These are phyloP conservation scores for Ganaspis brasiliensis DNA, from an alignment of 2,888 invertebrate genomes.

Conservation along the genomic window DNA sequence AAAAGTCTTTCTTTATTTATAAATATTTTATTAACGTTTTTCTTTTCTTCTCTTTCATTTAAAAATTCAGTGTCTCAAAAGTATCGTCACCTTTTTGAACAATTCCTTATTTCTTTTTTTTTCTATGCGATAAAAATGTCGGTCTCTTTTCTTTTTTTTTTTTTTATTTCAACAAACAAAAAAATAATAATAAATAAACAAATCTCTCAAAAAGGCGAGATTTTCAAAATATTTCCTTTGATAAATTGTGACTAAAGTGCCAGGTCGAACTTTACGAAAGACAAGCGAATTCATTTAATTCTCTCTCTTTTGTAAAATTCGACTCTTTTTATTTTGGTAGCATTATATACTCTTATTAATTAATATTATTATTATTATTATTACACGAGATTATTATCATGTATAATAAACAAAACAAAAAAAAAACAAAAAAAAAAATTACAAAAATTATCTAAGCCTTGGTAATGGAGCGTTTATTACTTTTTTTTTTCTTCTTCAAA, in stretches of 20 bases:
- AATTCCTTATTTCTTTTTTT: slow-evolving; percentile 11
- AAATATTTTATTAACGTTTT: slow-evolving; percentile 6
- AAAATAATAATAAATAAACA: background rate
- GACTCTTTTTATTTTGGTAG: slow-evolving; percentile 4
- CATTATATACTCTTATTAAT: background rate
- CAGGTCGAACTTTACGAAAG: slow-evolving; percentile 9
- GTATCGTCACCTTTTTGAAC: slow-evolving; percentile 8
- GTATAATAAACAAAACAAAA: slow-evolving; percentile 9
- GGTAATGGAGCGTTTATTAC: background rate
- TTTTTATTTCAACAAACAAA: background rate
- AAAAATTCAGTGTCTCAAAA: background rate
- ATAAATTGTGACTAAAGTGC: slow-evolving; percentile 38
- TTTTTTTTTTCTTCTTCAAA: background rate
- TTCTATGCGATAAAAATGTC: slow-evolving; percentile 23
- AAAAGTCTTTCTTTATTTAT: slow-evolving; percentile 13
- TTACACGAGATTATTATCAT: slow-evolving; percentile 14
- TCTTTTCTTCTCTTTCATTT: background rate
- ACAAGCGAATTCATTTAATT: background rate
- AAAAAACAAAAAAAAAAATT: background rate
- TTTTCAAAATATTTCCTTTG: background rate
- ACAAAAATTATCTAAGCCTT: slow-evolving; percentile 35
- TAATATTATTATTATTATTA: background rate
- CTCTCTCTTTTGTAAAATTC: slow-evolving; percentile 3
- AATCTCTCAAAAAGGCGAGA: background rate
- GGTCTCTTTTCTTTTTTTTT: background rate